Conservation (phyloP, 2,888 invertebrate genomes). For the Aleiodes leptofemur region DNA sequence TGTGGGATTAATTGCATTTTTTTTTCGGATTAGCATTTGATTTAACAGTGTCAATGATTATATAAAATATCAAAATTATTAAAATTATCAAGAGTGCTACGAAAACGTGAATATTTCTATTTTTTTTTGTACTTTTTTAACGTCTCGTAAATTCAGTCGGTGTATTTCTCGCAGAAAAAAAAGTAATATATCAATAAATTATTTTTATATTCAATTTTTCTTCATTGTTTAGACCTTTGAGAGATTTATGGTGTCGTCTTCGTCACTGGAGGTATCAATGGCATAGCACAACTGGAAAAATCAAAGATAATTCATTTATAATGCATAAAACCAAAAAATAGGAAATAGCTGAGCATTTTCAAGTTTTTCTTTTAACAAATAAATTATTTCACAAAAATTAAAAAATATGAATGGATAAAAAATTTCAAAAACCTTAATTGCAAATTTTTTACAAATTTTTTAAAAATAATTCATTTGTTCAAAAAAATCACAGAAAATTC, state of each 20-base stretch:
- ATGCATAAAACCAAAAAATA: no score
- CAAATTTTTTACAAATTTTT: no score
- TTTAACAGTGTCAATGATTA: neutral
- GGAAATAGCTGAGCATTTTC: no score
- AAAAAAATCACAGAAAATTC: no score
- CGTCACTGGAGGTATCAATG: slow-evolving; percentile 66
- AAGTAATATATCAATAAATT: neutral
- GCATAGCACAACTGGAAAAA: slow-evolving; percentile 69
- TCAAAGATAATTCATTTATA: slow-evolving; percentile 13
- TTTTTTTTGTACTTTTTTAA: slow-evolving; percentile 3
- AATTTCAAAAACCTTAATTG: no score
- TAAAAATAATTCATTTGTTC: no score
- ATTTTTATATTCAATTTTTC: neutral
- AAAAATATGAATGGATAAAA: no score
- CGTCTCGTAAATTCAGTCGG: slow-evolving; percentile 20
- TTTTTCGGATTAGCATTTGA: neutral
- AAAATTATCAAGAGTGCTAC: slow-evolving; percentile 5
- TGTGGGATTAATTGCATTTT: neutral
- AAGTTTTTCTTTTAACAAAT: no score
- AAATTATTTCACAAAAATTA: no score
- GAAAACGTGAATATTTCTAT: slow-evolving; percentile 11
- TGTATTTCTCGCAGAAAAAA: neutral
- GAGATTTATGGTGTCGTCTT: slow-evolving; percentile 55
- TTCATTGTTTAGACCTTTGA: slow-evolving; percentile 20
- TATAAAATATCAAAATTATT: neutral